Base-by-base conservation (phyloP, 2,797 vertebrate genomes). In the Esox lucius region DNA sequence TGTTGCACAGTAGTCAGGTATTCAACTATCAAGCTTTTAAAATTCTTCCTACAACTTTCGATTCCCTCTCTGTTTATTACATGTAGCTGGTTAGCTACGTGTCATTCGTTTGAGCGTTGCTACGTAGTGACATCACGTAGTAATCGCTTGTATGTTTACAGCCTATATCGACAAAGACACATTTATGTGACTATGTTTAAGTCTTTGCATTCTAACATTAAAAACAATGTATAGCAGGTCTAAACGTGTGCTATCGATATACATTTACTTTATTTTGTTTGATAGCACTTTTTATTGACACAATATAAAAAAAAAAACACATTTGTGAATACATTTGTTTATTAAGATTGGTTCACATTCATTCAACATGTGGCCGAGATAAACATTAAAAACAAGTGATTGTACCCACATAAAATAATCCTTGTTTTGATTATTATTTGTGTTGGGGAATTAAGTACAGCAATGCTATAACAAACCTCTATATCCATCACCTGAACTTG, bases 241-340 rank as follows among this genome's bases (percentile, higher is more conserved):
- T 62, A 26, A 1, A 62, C 26, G n/a, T 61, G 56, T 24, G 3
- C 62, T 62, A 3, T 5, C n/a, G 59, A 13, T 28, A 8, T 26
- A 24, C 59, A 83, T 87, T 24, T 12, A 75, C 77, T 80, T 86
- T 76, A 75, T 83, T 86, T 66, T 59, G 73, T 83, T 75, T 56
- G 22, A 87, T 72, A 80, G 85, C 80, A 88, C 76, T 68, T 70
- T 76, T 74, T 59, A 61, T n/a, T 13, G 11, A 61, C 33, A 39
- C 24, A 61, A 24, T 59, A 24, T 61, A 12, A 72, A 39, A 26
- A 71, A 86, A 83, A 81, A 83, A 87, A 90, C 82, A 90, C 84
- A 86, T 90, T 91, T 90, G 89, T 46, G 42, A 46, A 8, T 46
- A 12, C 42, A 46, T 87, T 91, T 85, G 82, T 62, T 70, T 17